A percentile compares a stretch with the other conserved stretches of the same genome.
These are phyloP conservation scores for Monodelphis domestica DNA, from an alignment of 2,797 vertebrate species.

Conservation along the genomic window DNA sequence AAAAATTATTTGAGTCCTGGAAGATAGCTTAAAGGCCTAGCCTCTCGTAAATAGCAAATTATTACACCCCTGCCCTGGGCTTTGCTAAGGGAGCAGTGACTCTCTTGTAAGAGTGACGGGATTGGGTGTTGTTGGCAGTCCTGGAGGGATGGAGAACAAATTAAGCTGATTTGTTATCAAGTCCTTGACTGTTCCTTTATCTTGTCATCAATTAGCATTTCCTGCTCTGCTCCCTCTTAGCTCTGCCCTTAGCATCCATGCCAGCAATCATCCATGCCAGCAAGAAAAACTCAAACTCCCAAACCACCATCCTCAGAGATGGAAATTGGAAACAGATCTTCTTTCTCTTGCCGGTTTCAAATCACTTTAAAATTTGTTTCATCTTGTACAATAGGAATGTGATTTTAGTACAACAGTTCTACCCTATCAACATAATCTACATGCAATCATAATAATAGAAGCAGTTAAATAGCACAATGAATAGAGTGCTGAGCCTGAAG, in stretches of 20 bases:
- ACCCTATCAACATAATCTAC: neutral
- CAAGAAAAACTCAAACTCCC: accelerated
- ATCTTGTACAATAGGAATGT: accelerated
- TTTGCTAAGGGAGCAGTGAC: neutral
- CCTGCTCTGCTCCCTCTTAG: neutral
- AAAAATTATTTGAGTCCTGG: neutral
- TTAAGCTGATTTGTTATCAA: neutral
- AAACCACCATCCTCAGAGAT: neutral
- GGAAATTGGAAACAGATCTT: neutral
- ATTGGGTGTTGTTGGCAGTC: neutral
- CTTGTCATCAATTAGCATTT: neutral
- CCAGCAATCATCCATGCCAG: neutral
- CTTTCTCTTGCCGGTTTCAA: accelerated
- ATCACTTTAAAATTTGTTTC: too few relatives aligned
- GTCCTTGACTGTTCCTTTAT: neutral
- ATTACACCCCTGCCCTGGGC: neutral
- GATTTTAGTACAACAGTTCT: neutral
- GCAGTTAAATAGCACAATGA: neutral
- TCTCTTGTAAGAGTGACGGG: neutral
- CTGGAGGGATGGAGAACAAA: neutral
- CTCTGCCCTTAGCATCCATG: neutral
- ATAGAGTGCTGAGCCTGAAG: neutral
- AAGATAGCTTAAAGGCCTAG: neutral
- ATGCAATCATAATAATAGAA: neutral
- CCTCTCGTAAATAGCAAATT: neutral